These are phyloP conservation scores for Chrysotoxum bicinctum DNA, from an alignment of 2,888 invertebrate genomes.

Conservation along the genomic window DNA sequence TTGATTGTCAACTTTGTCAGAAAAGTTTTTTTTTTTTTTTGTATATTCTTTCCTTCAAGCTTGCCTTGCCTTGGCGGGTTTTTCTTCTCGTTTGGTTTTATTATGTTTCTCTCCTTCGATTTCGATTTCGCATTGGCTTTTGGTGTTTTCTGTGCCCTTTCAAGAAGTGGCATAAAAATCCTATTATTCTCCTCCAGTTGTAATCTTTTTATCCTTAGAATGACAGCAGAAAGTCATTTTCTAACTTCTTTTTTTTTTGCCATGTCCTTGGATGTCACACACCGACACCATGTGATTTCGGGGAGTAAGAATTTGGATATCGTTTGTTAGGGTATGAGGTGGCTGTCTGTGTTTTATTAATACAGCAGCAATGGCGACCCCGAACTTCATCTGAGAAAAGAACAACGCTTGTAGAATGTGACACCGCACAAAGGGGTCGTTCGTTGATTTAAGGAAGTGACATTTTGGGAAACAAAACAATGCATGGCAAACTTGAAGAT, in stretches of 20 bases:
- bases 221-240: conserved; percentile 74
- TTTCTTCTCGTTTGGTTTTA: conserved; percentile 6
- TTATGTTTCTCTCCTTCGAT: conserved; percentile 53
- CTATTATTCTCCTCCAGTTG: conserved; percentile 74
- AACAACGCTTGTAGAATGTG: neutral
- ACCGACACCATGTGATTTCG: conserved; percentile 8
- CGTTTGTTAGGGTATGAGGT: neutral
- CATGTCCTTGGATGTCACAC: conserved; percentile 32
- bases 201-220: conserved; percentile 74
- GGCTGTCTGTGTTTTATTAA: conserved; percentile 55
- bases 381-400: conserved; percentile 40
- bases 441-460: neutral
- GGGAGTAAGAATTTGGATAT: conserved; percentile 8
- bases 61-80: conserved; percentile 3
- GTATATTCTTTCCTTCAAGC: neutral
- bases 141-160: conserved; percentile 31
- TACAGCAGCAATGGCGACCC: conserved; percentile 42
- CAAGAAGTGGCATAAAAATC: conserved; percentile 74
- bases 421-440: conserved; percentile 19
- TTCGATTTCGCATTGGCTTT: conserved; percentile 58
- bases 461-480: neutral
- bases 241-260: conserved; percentile 22
- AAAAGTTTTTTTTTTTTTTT: conserved; percentile 22
- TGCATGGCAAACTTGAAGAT: neutral
- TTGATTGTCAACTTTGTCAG: conserved; percentile 72